Base-by-base conservation (phyloP, 2,888 invertebrate genomes). In the Blastobasis lacticolella region DNA sequence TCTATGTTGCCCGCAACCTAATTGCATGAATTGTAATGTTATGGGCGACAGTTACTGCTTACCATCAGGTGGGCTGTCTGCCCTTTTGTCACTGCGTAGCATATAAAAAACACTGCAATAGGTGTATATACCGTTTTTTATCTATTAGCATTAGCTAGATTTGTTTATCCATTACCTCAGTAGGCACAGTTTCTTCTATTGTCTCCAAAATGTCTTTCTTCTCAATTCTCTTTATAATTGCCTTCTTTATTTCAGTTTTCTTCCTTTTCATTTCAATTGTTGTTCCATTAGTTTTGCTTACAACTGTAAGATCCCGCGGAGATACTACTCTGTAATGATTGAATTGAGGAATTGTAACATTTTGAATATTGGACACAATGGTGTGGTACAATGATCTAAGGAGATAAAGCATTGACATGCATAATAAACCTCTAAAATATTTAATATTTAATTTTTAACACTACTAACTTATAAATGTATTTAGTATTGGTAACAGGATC, bases 401-500 rank as follows among this genome's bases (percentile, higher is more conserved):
- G 41, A 8, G 41, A 40, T 40, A 40, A 9, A 9, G 41, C 9
- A 40, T 40, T 6, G 41, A 40, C 41, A 6, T 9, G 7, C 9
- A 8, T 3, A 6, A 40, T 40, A 40, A 40, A 8, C 41, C 4
- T 23, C 23, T 23, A 23, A 23, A 23, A 23, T 23, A 23, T 23
- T 23, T 2, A 23, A 23, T 23, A 23, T 23, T 23, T 23, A 23
- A 3, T 23, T 23, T 23, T 23, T 23, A 23, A 23, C 23, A 23
- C 23, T 23, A 23, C 23, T 23, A 23, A 87, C 87, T 85, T 87
- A 62, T 86, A 87, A 61, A 85, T 77, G 60, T 78, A 82, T 48
- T 73, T 68, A 4, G 86, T 86, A 51, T 85, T 86, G 36, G 86
- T 81, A 38, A 75, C 75, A 5, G 86, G 83, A 60, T 88, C 86